These are phyloP conservation scores for Cosmia pyralina DNA, from an alignment of 2,888 invertebrate genomes.

Conservation along the genomic window DNA sequence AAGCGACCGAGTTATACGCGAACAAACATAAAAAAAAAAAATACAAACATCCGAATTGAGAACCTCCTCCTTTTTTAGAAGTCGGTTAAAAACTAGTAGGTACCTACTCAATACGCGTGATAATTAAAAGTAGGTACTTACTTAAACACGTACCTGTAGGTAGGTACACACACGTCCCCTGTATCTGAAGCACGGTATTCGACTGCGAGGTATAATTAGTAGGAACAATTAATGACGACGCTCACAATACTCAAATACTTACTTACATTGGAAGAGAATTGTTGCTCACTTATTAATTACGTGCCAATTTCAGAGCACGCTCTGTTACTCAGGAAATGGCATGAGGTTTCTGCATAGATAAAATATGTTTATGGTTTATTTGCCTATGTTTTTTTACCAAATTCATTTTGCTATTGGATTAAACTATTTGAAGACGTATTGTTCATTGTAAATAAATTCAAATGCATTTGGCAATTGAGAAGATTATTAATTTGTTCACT, in stretches of 20 bases:
- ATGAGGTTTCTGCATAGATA: neutral
- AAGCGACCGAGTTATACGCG: no score
- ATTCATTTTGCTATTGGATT: neutral
- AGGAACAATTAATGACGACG: slow-evolving; percentile 20
- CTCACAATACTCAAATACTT: slow-evolving; percentile 16
- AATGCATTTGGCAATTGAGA: neutral
- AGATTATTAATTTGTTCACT: neutral
- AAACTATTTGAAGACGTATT: neutral
- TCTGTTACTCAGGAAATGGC: neutral
- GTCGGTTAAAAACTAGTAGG: no score
- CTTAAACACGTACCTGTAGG: neutral
- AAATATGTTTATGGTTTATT: neutral
- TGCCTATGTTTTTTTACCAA: neutral
- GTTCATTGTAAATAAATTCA: neutral
- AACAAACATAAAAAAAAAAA: no score
- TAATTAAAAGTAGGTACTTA: no score
- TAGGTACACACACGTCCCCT: neutral
- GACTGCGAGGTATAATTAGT: slow-evolving; percentile 24
- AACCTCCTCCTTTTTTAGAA: no score
- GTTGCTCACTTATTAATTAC: slow-evolving; percentile 23
- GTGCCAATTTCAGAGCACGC: slow-evolving; percentile 9
- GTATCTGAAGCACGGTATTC: slow-evolving; percentile 12
- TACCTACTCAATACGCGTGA: no score
- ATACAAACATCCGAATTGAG: no score
- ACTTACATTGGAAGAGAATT: slow-evolving; percentile 5